Percentiles rank a stretch among this genome's conserved stretches.
Conservation (phyloP, 2,113 vertebrate species). For the Seriola quinqueradiata region DNA sequence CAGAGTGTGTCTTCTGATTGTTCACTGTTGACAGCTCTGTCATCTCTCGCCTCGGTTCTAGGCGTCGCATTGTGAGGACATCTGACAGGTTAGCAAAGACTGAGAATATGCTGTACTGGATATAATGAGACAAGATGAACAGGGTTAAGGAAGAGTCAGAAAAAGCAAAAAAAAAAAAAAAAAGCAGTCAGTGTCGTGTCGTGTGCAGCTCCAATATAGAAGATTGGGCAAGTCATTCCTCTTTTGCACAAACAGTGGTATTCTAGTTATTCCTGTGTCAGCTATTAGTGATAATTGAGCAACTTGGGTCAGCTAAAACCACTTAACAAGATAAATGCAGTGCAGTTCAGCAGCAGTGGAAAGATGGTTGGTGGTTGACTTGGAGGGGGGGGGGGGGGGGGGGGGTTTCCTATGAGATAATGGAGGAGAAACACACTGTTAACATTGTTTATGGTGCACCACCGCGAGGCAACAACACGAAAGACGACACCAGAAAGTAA, state of each 20-base stretch:
- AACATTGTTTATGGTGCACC: conserved; percentile 8
- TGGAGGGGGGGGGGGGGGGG: neutral
- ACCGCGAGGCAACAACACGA: neutral
- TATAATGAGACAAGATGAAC: conserved; percentile 36
- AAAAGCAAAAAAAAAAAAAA: conserved; percentile 1
- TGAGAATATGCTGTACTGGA: conserved; percentile 26
- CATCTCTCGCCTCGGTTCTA: conserved; percentile 35
- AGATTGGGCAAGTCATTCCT: conserved; percentile 20
- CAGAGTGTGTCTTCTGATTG: conserved; percentile 41
- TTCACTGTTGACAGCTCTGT: conserved; percentile 60
- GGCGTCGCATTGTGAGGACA: conserved; percentile 13
- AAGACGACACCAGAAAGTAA: neutral
- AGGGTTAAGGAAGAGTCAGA: neutral
- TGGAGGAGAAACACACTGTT: conserved; percentile 5
- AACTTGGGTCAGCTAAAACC: conserved; percentile 1
- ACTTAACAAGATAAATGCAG: conserved; percentile 8
- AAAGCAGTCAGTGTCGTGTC: conserved; percentile 12
- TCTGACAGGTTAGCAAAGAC: conserved; percentile 54
- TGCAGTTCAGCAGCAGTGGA: conserved; percentile 12
- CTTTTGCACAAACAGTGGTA: conserved; percentile 4
- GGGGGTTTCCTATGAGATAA: neutral
- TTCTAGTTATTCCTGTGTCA: conserved; percentile 28
- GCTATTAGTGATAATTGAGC: conserved; percentile 15
- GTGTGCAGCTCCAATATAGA: conserved; percentile 6
- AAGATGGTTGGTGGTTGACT: conserved; percentile 10